Conservation (phyloP, 2,113 vertebrate species). For the Verasper variegatus region DNA sequence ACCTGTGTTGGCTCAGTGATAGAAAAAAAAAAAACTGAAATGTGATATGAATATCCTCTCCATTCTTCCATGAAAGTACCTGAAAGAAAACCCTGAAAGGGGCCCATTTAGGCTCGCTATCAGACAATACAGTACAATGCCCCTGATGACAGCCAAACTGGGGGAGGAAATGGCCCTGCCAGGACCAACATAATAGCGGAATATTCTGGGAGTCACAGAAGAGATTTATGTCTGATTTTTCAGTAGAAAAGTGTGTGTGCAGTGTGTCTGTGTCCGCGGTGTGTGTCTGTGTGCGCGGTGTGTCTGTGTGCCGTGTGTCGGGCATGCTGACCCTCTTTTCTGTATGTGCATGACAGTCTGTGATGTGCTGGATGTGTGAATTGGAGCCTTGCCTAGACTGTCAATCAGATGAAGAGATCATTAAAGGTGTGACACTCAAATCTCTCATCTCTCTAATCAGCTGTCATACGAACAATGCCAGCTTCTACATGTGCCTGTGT, state of each 20-base stretch:
- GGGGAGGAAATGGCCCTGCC: constrained; percentile 74
- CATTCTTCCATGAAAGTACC: constrained; percentile 74
- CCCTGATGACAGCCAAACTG: constrained; percentile 77
- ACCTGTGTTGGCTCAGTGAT: constrained; percentile 61
- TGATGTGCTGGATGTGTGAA: constrained; percentile 68
- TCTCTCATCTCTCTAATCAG: constrained; percentile 68
- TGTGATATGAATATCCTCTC: constrained; percentile 79
- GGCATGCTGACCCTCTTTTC: constrained; percentile 61
- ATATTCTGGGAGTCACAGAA: constrained; percentile 70
- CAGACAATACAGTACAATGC: constrained; percentile 71
- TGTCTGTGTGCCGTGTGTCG: constrained; percentile 33
- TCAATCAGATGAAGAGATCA: constrained; percentile 76
- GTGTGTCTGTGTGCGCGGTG: constrained; percentile 12
- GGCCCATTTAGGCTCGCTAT: constrained; percentile 61
- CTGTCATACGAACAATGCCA: constrained; percentile 62
- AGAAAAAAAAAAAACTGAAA: constrained; percentile 72
- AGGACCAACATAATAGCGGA: constrained; percentile 63
- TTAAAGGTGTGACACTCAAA: constrained; percentile 70
- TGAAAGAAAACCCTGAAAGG: constrained; percentile 55
- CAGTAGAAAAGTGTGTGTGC: constrained; percentile 5
- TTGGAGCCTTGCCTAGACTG: constrained; percentile 65
- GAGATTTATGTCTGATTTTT: constrained; percentile 67
- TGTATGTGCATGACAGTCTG: constrained; percentile 45
- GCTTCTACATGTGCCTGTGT: constrained; percentile 37
- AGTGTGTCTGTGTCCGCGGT: too few species aligned